phyloP scores from a whole-genome alignment of 2,113 vertebrate species.

The Columba janthina region DNA sequence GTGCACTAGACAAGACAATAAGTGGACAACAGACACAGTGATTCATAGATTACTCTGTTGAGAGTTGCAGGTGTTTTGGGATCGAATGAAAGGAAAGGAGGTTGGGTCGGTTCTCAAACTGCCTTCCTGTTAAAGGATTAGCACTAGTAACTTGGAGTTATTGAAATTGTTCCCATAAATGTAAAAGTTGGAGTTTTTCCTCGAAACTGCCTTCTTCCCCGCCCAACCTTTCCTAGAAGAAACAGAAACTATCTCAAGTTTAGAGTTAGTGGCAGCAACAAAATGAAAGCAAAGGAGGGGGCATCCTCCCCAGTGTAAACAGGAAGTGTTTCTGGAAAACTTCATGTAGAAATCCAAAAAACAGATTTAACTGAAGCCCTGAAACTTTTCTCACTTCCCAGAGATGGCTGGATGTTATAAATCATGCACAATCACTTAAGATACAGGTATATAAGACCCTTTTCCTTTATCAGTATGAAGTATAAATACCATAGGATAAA shows the following conservation, averaged over 20 bases:
- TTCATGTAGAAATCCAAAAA: background rate
- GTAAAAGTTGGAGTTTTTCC: background rate
- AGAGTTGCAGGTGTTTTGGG: constrained; percentile 85
- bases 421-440: rapidly evolving
- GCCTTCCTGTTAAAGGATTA: constrained; percentile 64
- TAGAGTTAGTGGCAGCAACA: background rate
- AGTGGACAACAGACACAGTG: constrained; percentile 78
- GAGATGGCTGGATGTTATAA: background rate
- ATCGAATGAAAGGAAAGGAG: constrained; percentile 62
- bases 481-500: background rate
- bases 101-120: constrained; percentile 56
- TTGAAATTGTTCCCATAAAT: constrained; percentile 31
- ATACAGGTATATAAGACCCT: background rate
- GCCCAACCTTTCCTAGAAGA: background rate
- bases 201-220: background rate
- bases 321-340: constrained; percentile 21
- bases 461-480: background rate
- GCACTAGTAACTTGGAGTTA: constrained; percentile 11
- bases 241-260: background rate
- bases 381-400: background rate
- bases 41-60: constrained; percentile 83
- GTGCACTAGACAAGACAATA: constrained; percentile 83
- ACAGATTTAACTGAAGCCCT: background rate
- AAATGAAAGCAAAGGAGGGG: background rate
- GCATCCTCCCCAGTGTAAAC: constrained; percentile 17